Evolutionary conservation across 2,797 vertebrate species (phyloP), one percentile per base, ranked within the genome.

Genomic region (Arrhamphus sclerolepis): DNA sequence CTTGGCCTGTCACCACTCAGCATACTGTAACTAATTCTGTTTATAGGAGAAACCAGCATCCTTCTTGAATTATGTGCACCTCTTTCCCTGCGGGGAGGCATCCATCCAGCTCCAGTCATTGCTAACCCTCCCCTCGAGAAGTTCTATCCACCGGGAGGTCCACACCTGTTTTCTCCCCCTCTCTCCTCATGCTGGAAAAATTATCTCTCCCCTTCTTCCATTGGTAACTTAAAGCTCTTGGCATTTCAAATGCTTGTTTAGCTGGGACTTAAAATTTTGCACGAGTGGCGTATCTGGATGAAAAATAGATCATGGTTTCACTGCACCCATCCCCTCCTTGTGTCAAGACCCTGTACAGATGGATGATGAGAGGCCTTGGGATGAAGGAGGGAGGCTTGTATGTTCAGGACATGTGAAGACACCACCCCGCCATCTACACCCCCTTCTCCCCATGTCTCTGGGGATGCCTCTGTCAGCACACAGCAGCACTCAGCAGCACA

Each of bases 401-500:
- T 81, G 84, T 85, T 84, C 87, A 72, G 72, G 81, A 80, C 82
- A 83, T 73, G 69, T 77, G 80, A 83, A 75, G 75, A 74, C 72
- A 40, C 70, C 72, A 56, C 44, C 52, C 46, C 43, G 55, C 75
- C 61, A 67, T 52, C 59, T 40, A 49, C 49, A 19, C 44, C 39
- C 28, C 58, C 5, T 52, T 9, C 22, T 18, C 39, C 38, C 66
- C 29, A 19, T 38, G 50, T 82, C 78, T 77, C 87, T 66, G 40
- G 91, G 89, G 89, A 90, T 11, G 70, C 78, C 79, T 87, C 83
- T 86, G 88, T 86, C 88, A 85, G 81, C 75, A 80, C 81, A 85
- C 81, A 82, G 66, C 89, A 87, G 84, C 86, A 77, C 85, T 84
- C 75, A 64, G 86, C 72, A 69, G 83, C 91, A 88, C 92, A 92